phyloP scores from a whole-genome alignment of 2,888 invertebrate species.

The Dicyrtomina minuta region DNA sequence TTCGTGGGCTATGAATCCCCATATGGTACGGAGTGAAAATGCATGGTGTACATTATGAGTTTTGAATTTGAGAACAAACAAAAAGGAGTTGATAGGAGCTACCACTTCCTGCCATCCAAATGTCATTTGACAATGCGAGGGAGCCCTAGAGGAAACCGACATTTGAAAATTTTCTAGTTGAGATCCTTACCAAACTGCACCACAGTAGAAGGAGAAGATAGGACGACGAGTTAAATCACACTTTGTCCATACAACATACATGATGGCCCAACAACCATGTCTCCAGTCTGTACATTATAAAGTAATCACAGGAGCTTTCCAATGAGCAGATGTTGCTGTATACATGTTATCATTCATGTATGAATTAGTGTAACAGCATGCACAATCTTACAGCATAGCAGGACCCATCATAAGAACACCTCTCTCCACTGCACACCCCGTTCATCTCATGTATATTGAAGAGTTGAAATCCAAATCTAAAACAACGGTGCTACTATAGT shows the following conservation, averaged over 20 bases:
- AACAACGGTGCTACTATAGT: no score
- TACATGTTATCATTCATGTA: slow-evolving; percentile 7
- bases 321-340: slow-evolving; percentile 26
- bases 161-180: neutral
- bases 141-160: no score
- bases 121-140: no score
- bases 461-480: no score
- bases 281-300: no score
- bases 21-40: no score
- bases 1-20: neutral
- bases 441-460: no score
- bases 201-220: neutral
- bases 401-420: neutral
- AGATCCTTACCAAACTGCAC: neutral
- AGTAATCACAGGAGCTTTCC: slow-evolving; percentile 5
- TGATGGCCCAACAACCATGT: no score
- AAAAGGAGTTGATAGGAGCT: neutral
- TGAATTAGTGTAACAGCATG: neutral
- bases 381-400: slow-evolving; percentile 21
- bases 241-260: neutral
- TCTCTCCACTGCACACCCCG: no score
- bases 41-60: no score
- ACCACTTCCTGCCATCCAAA: slow-evolving; percentile 1
- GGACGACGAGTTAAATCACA: no score
- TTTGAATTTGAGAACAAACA: neutral